Evolutionary conservation across 1,140 invertebrate species (phyloP), one percentile per base, ranked within the genome.

Genomic region (Pseudomyrmex concolor): DNA sequence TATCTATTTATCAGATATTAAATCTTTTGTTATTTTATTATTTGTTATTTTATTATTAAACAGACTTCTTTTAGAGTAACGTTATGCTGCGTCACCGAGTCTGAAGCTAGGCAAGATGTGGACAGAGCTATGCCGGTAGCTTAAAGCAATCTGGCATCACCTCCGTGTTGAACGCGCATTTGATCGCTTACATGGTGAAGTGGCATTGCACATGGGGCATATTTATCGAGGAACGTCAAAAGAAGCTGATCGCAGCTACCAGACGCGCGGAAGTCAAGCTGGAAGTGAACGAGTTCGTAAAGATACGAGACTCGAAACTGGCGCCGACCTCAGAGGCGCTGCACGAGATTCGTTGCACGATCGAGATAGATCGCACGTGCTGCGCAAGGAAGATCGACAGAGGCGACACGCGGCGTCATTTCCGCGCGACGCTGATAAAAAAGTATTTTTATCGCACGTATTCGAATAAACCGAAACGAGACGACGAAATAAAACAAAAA

Each of bases 101-200:
- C 67, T 93, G 22, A 89, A 88, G n/a, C 84, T 90, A 64, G 90
- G 90, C 7, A 84, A 93, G 66, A 70, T 90, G 10, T 92, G 92
- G 92, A 63, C 78, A 43, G 91, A 93, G 63, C 64, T 93, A 8
- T 43, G 59, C 1, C 86, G 60, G 55, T 89, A 89, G n/a, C 76
- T 71, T 93, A 12, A 82, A 89, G 45, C 86, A 91, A 60, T 62
- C 48, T n/a, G 89, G 85, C 1, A 60, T 92, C 0, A 88, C 64
- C 64, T 45, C 88, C 89, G 0, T 66, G 25, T 25, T 91, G 34
- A 88, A 85, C 57, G 88, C 85, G 1, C 86, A 92, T 50, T 66
- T 92, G 74, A 84, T 91, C 19, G 84, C 81, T 51, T 17, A 91
- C 10, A 91, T 92, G 91, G 83, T 84, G 0, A 83, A 91, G 5